A percentile compares a stretch with the other conserved stretches of the same genome.
Evolutionary conservation across 64 coral and sea anemone genomes (phyloP).

Genomic region (Acropora yongei): DNA sequence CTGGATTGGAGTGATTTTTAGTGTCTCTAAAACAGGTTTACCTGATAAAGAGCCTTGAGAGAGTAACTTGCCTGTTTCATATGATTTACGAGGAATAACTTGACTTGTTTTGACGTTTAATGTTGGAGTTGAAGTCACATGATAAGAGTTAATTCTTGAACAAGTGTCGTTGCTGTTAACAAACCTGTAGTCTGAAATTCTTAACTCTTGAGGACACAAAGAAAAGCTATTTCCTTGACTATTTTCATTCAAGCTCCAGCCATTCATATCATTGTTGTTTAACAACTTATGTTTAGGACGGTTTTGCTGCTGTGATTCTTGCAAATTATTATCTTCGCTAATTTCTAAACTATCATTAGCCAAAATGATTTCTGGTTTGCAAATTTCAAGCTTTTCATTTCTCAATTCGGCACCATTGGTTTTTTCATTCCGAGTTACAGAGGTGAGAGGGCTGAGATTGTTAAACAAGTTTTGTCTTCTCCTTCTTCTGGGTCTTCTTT

Average conservation of each 20-base stretch:
- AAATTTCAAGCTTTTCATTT: background rate
- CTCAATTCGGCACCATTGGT: background rate
- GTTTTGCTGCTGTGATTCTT: too few species aligned
- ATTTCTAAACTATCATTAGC: conserved; percentile 35
- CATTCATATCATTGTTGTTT: background rate
- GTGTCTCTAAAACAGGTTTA: conserved; percentile 17
- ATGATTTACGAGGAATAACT: background rate
- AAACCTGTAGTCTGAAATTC: background rate
- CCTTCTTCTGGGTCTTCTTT: background rate
- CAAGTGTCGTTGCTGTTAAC: background rate
- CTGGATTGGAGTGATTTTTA: conserved; percentile 33
- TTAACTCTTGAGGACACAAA: background rate
- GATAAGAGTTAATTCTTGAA: background rate
- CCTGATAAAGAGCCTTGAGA: background rate
- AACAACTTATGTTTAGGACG: background rate
- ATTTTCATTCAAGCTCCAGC: background rate
- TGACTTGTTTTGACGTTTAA: background rate
- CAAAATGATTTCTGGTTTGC: background rate
- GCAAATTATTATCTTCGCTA: background rate
- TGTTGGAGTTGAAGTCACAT: conserved; percentile 29
- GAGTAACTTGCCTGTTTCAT: background rate
- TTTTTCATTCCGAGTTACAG: background rate
- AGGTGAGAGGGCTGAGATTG: background rate
- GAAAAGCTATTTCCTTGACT: background rate
- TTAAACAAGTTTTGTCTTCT: conserved; percentile 6